Evolutionary conservation across 1,140 invertebrate genomes (phyloP).

Genomic region (Eumaeus atala): DNA sequence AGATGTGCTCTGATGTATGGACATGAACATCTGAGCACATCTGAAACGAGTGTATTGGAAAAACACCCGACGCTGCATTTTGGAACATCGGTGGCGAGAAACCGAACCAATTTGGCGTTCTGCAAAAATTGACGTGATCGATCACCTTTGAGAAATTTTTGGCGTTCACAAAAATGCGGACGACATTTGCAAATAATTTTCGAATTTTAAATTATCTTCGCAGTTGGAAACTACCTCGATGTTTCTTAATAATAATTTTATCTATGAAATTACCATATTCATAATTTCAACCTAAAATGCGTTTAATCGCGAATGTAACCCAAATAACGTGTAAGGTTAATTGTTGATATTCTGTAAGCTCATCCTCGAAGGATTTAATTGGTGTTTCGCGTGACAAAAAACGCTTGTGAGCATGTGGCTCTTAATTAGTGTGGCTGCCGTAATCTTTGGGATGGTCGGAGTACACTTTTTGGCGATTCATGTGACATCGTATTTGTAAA

Average conservation of each 20-base stretch:
- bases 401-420: neutral
- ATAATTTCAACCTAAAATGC: neutral
- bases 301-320: too few relatives aligned
- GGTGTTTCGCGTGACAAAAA: conserved; percentile 1
- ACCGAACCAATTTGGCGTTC: too few relatives aligned
- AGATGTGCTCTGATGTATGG: too few relatives aligned
- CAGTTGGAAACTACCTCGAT: neutral
- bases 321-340: neutral
- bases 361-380: conserved; percentile 9
- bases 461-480: neutral
- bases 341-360: conserved; percentile 1
- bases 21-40: too few relatives aligned
- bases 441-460: neutral
- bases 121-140: too few relatives aligned
- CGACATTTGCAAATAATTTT: neutral
- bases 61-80: too few relatives aligned
- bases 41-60: too few relatives aligned
- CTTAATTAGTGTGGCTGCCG: neutral
- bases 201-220: neutral
- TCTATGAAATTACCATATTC: neutral
- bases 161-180: neutral
- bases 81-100: too few relatives aligned
- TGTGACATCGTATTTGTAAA: neutral
- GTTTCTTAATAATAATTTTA: neutral
- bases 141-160: too few relatives aligned